These are phyloP conservation scores for Drosophila bunnanda DNA, from an alignment of 2,888 invertebrate species.

Conservation along the genomic window DNA sequence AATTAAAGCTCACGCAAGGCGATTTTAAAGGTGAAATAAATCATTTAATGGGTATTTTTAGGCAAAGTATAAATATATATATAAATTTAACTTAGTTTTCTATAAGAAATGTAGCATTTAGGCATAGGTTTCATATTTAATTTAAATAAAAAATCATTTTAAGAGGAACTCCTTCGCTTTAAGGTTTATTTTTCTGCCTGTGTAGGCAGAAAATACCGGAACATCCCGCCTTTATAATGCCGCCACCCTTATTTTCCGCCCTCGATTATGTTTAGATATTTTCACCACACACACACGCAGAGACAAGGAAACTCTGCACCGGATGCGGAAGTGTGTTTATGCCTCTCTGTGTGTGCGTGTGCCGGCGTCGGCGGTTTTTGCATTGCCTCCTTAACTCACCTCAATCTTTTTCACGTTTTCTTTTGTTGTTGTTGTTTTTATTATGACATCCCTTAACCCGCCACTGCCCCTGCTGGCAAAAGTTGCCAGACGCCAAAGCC, in stretches of 20 bases:
- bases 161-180: not conserved
- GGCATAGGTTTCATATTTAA: not conserved
- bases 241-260: constrained; percentile 41
- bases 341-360: constrained; percentile 23
- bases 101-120: too few species aligned
- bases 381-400: constrained; percentile 35
- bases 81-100: too few species aligned
- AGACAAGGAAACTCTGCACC: constrained; percentile 41
- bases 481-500: constrained; percentile 68
- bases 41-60: constrained; percentile 37
- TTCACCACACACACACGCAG: constrained; percentile 24
- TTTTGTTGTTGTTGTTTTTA: not conserved
- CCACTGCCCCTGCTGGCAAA: constrained; percentile 22
- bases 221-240: constrained; percentile 6
- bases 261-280: constrained; percentile 59
- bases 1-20: constrained; percentile 51
- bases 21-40: not conserved
- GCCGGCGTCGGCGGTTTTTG: constrained; percentile 27
- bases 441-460: constrained; percentile 11
- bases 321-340: constrained; percentile 53
- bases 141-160: not conserved
- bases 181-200: not conserved
- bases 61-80: too few species aligned
- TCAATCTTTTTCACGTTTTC: constrained; percentile 5
- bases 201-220: constrained; percentile 42